These are phyloP conservation scores for Crematogaster levior DNA, from an alignment of 2,888 invertebrate genomes.

Conservation along the genomic window DNA sequence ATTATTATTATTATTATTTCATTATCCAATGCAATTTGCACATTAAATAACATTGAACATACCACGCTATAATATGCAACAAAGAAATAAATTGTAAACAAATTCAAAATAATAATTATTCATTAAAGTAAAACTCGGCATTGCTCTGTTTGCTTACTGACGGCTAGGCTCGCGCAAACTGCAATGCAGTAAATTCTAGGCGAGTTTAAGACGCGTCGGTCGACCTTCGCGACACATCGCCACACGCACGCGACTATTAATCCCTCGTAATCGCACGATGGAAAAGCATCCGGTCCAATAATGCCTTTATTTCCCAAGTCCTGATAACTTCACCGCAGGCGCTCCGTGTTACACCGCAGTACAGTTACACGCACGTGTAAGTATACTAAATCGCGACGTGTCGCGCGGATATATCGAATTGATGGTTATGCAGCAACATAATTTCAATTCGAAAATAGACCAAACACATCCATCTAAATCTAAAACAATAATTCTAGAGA, in stretches of 20 bases:
- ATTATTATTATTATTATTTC: too few species aligned
- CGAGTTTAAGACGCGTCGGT: constrained; percentile 14
- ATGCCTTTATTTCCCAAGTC: constrained; percentile 11
- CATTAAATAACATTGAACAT: neutral
- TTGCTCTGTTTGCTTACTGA: neutral
- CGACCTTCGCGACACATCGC: constrained; percentile 20
- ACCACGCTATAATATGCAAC: neutral
- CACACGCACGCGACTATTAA: constrained; percentile 23
- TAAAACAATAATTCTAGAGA: neutral
- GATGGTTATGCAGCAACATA: neutral
- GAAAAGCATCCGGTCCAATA: constrained; percentile 17
- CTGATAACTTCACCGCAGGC: constrained; percentile 19
- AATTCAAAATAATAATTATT: neutral
- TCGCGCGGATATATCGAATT: constrained; percentile 5
- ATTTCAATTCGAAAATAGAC: constrained; percentile 7
- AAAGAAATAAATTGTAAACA: too few species aligned
- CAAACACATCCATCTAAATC: neutral
- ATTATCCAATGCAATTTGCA: neutral
- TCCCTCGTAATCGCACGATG: neutral
- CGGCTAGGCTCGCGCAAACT: constrained; percentile 42
- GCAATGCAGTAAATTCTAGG: constrained; percentile 61
- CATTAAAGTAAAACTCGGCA: neutral
- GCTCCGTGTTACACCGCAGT: constrained; percentile 18
- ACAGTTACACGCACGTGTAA: constrained; percentile 38
- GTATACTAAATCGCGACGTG: constrained; percentile 41